Conservation (phyloP, 2,797 vertebrate genomes). For the Dipus sagitta region DNA sequence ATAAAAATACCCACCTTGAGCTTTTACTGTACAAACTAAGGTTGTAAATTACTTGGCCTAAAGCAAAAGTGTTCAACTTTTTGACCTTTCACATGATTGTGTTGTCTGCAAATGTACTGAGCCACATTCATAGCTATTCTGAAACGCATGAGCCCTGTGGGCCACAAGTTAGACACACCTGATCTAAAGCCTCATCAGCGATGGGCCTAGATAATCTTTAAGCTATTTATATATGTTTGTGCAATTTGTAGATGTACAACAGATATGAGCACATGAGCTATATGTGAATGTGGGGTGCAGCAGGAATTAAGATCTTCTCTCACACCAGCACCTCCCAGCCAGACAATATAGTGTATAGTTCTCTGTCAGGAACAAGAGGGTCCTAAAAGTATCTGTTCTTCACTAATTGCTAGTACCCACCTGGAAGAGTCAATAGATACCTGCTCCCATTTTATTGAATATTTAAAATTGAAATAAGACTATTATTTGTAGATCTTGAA, state of each 20-base stretch:
- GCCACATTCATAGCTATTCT: too few relatives aligned
- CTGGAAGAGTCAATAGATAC: too few relatives aligned
- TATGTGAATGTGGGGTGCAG: fast-evolving
- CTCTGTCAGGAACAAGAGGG: too few relatives aligned
- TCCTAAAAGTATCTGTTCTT: fast-evolving
- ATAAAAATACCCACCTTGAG: neutral
- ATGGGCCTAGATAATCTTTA: too few relatives aligned
- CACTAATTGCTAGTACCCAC: too few relatives aligned
- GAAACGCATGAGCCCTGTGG: too few relatives aligned
- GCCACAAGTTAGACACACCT: too few relatives aligned
- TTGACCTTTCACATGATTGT: too few relatives aligned
- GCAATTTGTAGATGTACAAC: neutral
- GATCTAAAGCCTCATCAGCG: neutral
- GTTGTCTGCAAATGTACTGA: too few relatives aligned
- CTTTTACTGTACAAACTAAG: neutral
- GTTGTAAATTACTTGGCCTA: too few relatives aligned
- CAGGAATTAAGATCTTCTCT: neutral
- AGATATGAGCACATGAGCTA: fast-evolving
- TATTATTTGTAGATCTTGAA: neutral
- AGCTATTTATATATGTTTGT: neutral
- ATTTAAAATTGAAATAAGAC: neutral
- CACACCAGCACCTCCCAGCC: fast-evolving
- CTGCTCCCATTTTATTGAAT: neutral
- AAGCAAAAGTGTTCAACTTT: too few relatives aligned
- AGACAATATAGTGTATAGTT: too few relatives aligned